Conservation (phyloP, 2,888 invertebrate genomes). For the Chalcis sispes region DNA sequence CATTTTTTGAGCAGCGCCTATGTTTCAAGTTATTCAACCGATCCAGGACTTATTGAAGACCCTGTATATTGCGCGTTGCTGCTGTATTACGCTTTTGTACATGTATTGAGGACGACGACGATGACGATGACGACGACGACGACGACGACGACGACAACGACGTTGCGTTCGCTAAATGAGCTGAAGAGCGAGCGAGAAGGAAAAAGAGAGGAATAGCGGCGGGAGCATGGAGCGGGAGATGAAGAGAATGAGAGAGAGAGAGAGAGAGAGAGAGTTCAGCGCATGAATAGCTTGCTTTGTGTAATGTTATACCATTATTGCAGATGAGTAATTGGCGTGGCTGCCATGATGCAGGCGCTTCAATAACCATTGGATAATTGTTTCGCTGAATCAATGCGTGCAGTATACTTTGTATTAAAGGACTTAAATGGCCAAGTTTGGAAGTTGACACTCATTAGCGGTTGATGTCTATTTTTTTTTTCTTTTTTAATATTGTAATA, state of each 20-base stretch:
- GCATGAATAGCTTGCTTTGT: conserved; percentile 64
- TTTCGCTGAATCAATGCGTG: too few relatives aligned
- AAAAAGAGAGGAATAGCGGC: background rate
- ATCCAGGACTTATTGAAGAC: too few relatives aligned
- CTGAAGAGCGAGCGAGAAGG: background rate
- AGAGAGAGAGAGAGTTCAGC: conserved; percentile 20
- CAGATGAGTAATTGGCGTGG: conserved; percentile 35
- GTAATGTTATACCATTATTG: conserved; percentile 59
- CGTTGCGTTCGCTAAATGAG: conserved; percentile 5
- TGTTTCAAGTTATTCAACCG: too few relatives aligned
- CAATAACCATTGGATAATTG: too few relatives aligned
- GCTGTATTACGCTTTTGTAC: too few relatives aligned
- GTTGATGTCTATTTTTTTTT: background rate
- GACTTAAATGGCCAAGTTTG: too few relatives aligned
- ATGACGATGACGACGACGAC: background rate
- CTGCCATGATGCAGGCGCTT: conserved; percentile 10
- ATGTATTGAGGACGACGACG: background rate
- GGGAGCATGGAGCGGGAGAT: background rate
- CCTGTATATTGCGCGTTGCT: too few relatives aligned
- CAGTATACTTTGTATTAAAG: too few relatives aligned
- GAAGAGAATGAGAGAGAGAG: background rate
- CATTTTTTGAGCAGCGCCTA: too few relatives aligned
- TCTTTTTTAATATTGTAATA: background rate
- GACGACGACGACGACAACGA: too few relatives aligned
- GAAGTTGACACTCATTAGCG: too few relatives aligned